phyloP scores from a whole-genome alignment of 2,113 vertebrate genomes.

The Tichodroma muraria region DNA sequence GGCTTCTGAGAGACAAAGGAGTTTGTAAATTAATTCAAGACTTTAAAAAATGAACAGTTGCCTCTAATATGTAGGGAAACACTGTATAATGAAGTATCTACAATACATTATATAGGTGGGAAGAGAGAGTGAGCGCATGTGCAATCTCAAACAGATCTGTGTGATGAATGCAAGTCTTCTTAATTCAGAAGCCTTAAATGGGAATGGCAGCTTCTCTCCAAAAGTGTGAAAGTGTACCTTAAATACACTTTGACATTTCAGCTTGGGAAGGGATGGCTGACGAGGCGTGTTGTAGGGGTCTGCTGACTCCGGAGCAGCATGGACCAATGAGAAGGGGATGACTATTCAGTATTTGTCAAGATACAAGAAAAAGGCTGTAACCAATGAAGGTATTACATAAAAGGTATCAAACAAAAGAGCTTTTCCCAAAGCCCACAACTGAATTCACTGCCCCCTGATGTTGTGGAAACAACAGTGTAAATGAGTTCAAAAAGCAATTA shows the following conservation, averaged over 20 bases:
- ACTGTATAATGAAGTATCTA: background rate
- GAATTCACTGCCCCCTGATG: conserved; percentile 6
- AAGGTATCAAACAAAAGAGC: conserved; percentile 19
- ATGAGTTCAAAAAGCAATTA: conserved; percentile 39
- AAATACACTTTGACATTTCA: background rate
- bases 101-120: background rate
- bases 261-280: background rate
- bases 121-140: accelerated
- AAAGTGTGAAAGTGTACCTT: background rate
- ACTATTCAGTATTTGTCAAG: conserved; percentile 12
- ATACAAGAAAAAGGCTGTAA: conserved; percentile 10
- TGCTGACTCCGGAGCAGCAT: background rate
- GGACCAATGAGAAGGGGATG: background rate
- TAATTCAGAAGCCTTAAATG: background rate
- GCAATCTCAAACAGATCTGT: background rate
- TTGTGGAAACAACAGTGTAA: conserved; percentile 25
- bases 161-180: background rate
- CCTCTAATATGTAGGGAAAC: background rate
- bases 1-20: background rate
- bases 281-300: background rate
- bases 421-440: background rate
- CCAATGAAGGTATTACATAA: conserved; percentile 12
- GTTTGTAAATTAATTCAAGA: background rate
- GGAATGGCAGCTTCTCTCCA: background rate
- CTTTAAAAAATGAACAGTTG: background rate